Evolutionary conservation across 2,888 invertebrate genomes (phyloP).

Genomic region (Rotaria sp.): DNA sequence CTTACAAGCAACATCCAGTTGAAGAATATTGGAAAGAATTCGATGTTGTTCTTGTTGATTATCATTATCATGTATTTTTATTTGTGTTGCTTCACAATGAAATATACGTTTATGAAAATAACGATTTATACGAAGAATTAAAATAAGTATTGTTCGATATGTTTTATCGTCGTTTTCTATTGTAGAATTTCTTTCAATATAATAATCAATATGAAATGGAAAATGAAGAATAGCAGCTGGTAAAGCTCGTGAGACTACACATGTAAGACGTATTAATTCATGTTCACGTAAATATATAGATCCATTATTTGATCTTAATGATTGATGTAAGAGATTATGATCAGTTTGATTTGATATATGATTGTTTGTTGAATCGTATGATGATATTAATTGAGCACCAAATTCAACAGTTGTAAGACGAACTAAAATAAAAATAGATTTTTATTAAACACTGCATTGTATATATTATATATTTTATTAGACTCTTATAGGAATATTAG

Average conservation of each 20-base stretch:
- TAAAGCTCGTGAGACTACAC: neutral
- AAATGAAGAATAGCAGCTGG: neutral
- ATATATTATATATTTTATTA: too few relatives aligned
- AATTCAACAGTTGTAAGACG: neutral
- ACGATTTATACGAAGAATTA: neutral
- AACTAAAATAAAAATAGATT: neutral
- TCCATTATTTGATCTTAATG: neutral
- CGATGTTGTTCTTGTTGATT: neutral
- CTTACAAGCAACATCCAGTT: constrained; percentile 16
- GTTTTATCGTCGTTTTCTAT: constrained; percentile 2
- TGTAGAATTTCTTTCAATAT: neutral
- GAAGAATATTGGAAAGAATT: neutral
- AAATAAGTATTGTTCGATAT: neutral
- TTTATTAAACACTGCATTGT: neutral
- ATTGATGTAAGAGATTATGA: neutral
- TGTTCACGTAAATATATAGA: neutral
- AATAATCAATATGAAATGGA: neutral
- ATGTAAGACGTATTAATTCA: neutral
- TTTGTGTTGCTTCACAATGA: constrained; percentile 11
- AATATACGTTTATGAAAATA: neutral
- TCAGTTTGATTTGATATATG: neutral
- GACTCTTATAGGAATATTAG: too few relatives aligned
- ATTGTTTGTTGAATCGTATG: neutral
- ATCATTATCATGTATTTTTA: neutral
- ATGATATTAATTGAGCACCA: neutral